Evolutionary conservation across 2,113 vertebrate species (phyloP).

Genomic region (Chascanopsetta lugubris): DNA sequence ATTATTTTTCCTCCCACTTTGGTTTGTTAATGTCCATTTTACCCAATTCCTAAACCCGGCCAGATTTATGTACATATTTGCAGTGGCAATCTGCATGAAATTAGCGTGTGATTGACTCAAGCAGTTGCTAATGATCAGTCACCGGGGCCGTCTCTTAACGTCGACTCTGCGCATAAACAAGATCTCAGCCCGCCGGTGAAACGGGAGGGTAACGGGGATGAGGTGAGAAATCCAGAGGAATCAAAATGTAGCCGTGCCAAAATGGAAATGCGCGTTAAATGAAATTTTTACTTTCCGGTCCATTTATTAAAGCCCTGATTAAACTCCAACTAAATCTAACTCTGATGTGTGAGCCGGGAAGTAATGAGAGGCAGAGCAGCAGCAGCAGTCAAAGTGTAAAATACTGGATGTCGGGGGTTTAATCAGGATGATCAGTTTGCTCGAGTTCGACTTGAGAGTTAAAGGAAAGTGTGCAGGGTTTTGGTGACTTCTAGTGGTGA

Average conservation of each 20-base stretch:
- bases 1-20: conserved; percentile 20
- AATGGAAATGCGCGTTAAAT: conserved; percentile 16
- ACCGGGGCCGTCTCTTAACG: conserved; percentile 52
- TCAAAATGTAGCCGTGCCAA: conserved; percentile 18
- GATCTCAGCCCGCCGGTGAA: conserved; percentile 26
- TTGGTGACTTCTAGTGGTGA: too few species aligned
- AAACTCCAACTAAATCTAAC: not conserved
- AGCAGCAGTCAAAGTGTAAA: not conserved
- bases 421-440: not conserved
- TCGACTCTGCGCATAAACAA: conserved; percentile 33
- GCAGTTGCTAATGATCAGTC: conserved; percentile 57
- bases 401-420: not conserved
- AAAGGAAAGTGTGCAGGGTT: too few species aligned
- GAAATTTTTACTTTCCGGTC: conserved; percentile 20
- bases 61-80: conserved; percentile 67
- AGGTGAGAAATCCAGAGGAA: conserved; percentile 18
- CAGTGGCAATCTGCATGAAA: conserved; percentile 64
- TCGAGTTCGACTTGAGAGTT: not conserved
- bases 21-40: conserved; percentile 48
- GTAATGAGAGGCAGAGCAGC: not conserved
- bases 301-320: conserved; percentile 11
- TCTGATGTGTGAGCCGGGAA: not conserved
- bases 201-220: not conserved
- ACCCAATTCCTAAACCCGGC: conserved; percentile 28
- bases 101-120: conserved; percentile 53